phyloP scores from a whole-genome alignment of 2,888 invertebrate genomes.

The Therioaphis trifolii region DNA sequence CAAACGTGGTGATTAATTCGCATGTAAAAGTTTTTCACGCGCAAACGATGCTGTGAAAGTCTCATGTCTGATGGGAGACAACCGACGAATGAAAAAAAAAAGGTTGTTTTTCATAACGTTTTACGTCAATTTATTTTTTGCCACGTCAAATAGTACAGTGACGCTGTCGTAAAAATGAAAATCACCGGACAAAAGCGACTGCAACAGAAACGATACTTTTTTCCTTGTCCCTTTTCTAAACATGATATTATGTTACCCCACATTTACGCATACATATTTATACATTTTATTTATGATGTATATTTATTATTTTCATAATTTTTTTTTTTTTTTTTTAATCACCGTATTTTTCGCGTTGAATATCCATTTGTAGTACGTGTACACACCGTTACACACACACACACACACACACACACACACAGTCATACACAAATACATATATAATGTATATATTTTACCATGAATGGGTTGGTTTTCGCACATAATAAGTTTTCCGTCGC shows the following conservation, averaged over 20 bases:
- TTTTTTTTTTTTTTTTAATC: constrained; percentile 10
- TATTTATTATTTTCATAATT: neutral
- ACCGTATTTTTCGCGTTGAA: constrained; percentile 24
- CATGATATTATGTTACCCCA: no score
- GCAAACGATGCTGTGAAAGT: neutral
- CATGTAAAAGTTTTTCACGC: constrained; percentile 11
- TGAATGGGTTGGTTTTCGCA: constrained; percentile 39
- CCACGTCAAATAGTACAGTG: neutral
- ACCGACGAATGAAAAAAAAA: neutral
- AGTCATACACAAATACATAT: neutral
- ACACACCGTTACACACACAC: no score
- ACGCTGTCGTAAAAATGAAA: constrained; percentile 37
- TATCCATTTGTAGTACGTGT: neutral
- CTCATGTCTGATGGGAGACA: neutral
- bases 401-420: no score
- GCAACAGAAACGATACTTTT: neutral
- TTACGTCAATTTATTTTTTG: constrained; percentile 37
- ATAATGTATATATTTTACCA: neutral
- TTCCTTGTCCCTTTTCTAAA: neutral
- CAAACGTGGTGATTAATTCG: constrained; percentile 32
- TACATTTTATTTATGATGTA: neutral
- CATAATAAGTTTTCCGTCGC: constrained; percentile 32
- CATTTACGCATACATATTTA: neutral
- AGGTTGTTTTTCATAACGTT: constrained; percentile 32
- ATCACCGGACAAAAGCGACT: neutral